Base-by-base conservation (phyloP, 2,113 vertebrate species). In the Echinops telfairi region DNA sequence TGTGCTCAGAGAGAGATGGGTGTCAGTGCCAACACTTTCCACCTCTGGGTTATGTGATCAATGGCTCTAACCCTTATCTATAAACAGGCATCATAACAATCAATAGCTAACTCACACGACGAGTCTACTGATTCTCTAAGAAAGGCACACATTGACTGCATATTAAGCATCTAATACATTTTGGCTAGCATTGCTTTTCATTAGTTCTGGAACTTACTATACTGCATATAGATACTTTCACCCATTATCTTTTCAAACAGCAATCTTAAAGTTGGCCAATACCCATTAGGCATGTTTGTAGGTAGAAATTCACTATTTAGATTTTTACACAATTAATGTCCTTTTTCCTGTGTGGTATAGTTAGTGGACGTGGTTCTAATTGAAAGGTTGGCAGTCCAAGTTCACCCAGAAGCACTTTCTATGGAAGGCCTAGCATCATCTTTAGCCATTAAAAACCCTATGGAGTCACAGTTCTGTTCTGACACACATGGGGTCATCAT, bases 251-350 rank as follows among this genome's bases (percentile, higher is more conserved):
- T 87, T 43, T 66, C 0, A 90, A 76, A 71, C 58, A 91, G 83
- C 73, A 92, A 66, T n/a, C 40, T 53, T 62, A 68, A 10, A 36
- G 29, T 70, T 76, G 12, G 31, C 27, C 17, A 36, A 86, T 86
- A 81, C 31, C n/a, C 47, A 85, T 92, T 70, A 85, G 22, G 38
- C 16, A 73, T 33, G 7, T 73, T 73, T 92, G 6, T 73, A 81
- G 80, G 73, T 91, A 64, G 23, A 89, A 64, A 83, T 89, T 89
- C 29, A 88, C 71, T 76, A 31, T 71, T 85, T 93, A 31, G n/a
- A 68, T 84, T 89, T 95, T 86, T 36, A 47, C 0, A 4, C 12
- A 53, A 20, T 23, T 90, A 81, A 36, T 62, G 91, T 92, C 43
- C 31, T 36, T 90, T 83, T 43, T 8, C n/a, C 6, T 33, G 70